phyloP scores from a whole-genome alignment of 1,140 invertebrate species.

The Zaprionus gabonicus region DNA sequence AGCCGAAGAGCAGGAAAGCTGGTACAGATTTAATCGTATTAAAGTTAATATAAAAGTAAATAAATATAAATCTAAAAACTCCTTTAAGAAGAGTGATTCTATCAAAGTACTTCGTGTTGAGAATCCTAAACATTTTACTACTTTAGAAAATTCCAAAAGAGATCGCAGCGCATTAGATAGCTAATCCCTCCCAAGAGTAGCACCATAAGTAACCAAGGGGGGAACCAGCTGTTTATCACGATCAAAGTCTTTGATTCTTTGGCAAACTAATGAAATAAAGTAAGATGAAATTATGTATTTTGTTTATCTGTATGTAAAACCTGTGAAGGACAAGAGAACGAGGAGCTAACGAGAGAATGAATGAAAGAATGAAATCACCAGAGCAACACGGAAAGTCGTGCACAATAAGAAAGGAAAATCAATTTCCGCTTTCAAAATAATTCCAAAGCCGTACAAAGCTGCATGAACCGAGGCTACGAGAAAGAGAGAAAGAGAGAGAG shows the following conservation, averaged over 20 bases:
- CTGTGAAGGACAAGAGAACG: neutral
- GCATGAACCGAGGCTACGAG: constrained; percentile 47
- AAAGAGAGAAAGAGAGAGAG: constrained; percentile 33
- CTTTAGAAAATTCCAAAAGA: neutral
- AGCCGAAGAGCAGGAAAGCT: too few relatives aligned
- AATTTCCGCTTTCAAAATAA: constrained; percentile 82
- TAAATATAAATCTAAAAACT: neutral
- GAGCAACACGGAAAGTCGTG: constrained; percentile 63
- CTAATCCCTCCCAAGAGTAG: neutral
- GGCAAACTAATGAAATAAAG: constrained; percentile 25
- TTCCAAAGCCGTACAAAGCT: constrained; percentile 79
- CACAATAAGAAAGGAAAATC: constrained; percentile 81
- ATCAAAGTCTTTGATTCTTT: neutral
- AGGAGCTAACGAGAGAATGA: constrained; percentile 41
- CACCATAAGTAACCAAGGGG: neutral
- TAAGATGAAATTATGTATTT: constrained; percentile 29
- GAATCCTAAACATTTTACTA: neutral
- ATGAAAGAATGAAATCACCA: constrained; percentile 42
- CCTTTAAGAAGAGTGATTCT: too few relatives aligned
- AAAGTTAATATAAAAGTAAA: neutral
- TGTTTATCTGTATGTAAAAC: constrained; percentile 43
- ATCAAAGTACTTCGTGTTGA: too few relatives aligned
- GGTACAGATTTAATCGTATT: too few relatives aligned
- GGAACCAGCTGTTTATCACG: neutral
- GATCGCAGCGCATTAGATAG: neutral